Percentiles rank a stretch among this genome's conserved stretches.
phyloP scores from a whole-genome alignment of 2,113 vertebrate species.

The Furnarius figulus region DNA sequence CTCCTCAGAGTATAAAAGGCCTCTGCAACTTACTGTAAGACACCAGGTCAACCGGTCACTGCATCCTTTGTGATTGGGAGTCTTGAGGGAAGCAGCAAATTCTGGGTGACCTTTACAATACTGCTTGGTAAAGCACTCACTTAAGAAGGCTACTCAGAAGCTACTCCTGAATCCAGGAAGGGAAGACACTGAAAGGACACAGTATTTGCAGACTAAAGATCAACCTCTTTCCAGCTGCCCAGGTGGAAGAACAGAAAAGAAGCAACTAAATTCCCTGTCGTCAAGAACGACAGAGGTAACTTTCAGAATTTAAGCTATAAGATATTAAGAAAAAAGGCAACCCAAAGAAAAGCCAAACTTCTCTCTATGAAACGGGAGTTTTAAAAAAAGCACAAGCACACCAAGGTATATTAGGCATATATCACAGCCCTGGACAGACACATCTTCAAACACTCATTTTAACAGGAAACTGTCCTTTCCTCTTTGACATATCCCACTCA shows the following conservation, averaged over 20 bases:
- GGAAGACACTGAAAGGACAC: background rate
- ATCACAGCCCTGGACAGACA: background rate
- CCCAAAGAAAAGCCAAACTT: background rate
- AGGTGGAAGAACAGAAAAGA: background rate
- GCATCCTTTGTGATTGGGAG: background rate
- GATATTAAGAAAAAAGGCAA: background rate
- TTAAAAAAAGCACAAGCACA: background rate
- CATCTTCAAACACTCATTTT: background rate
- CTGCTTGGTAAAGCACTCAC: background rate
- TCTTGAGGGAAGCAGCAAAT: background rate
- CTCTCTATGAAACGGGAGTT: background rate
- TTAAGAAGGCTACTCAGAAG: background rate
- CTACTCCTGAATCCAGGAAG: background rate
- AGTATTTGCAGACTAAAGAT: background rate
- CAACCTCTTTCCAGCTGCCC: background rate
- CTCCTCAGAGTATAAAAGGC: background rate
- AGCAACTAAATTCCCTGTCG: background rate
- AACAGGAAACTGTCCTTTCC: background rate
- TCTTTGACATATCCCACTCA: background rate
- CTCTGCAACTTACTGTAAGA: background rate
- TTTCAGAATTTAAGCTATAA: background rate
- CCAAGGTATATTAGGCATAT: background rate
- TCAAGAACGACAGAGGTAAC: background rate
- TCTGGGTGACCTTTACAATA: background rate
- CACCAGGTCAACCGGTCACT: background rate